phyloP scores from a whole-genome alignment of 1,140 invertebrate genomes.

The Drosophila santomea region DNA sequence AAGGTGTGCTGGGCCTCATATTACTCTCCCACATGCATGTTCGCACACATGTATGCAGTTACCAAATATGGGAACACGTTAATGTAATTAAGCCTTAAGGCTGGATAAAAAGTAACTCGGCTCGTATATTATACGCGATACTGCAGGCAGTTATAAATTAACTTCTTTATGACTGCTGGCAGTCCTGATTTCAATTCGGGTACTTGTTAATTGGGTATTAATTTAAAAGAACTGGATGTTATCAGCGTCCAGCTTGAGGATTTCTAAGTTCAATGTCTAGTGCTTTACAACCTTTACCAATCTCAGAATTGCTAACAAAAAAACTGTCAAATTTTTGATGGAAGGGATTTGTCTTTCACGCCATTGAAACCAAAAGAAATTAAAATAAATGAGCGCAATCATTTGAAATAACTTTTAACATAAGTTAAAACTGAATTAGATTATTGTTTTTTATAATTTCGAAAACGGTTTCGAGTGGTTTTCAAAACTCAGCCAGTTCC shows the following conservation, averaged over 20 bases:
- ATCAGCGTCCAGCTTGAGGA: not conserved
- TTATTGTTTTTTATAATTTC: too few relatives aligned
- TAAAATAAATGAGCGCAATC: too few relatives aligned
- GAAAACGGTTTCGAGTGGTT: not conserved
- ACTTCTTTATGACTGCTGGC: constrained; percentile 17
- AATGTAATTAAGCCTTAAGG: constrained; percentile 38
- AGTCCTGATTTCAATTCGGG: constrained; percentile 8
- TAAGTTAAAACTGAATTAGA: too few relatives aligned
- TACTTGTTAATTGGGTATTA: not conserved
- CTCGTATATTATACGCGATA: constrained; percentile 28
- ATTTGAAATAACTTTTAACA: too few relatives aligned
- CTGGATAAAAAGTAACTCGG: constrained; percentile 12
- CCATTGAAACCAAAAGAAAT: too few relatives aligned
- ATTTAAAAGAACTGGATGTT: not conserved
- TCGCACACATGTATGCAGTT: constrained; percentile 30
- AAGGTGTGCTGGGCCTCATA: constrained; percentile 47
- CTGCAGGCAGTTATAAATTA: constrained; percentile 19
- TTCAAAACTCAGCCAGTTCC: not conserved
- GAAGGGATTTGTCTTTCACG: too few relatives aligned
- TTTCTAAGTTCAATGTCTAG: too few relatives aligned
- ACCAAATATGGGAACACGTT: constrained; percentile 37
- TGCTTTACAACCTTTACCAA: too few relatives aligned
- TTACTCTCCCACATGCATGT: constrained; percentile 43
- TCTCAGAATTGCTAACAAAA: too few relatives aligned
- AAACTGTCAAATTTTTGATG: too few relatives aligned